phyloP scores from a whole-genome alignment of 2,797 vertebrate species.

The Spatula versicolor region DNA sequence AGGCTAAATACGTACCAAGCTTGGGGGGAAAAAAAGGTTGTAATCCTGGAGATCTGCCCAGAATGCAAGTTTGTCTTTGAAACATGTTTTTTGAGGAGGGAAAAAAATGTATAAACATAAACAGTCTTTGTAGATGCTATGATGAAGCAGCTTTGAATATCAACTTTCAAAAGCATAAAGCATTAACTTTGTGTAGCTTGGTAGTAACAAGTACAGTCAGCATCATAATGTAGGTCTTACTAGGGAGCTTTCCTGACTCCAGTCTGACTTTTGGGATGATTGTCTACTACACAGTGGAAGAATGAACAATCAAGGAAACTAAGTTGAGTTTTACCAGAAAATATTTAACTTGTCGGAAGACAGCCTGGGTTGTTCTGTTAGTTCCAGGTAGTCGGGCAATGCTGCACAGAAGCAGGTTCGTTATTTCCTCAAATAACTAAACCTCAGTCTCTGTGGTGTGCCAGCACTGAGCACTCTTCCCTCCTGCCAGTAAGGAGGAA shows the following conservation, averaged over 20 bases:
- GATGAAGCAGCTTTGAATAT: neutral
- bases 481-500: too few species aligned
- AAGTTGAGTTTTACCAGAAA: neutral
- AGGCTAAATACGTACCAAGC: neutral
- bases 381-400: neutral
- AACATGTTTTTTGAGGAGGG: neutral
- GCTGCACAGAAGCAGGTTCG: neutral
- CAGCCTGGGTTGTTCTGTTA: neutral
- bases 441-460: neutral
- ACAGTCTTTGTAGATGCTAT: neutral
- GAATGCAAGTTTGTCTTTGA: neutral
- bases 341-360: neutral
- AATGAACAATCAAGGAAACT: neutral
- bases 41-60: neutral
- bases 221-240: neutral
- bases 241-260: neutral
- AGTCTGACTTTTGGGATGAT: neutral
- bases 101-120: neutral
- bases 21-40: neutral
- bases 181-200: neutral
- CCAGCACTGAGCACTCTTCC: neutral
- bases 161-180: neutral
- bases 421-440: neutral
- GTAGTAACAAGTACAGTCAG: neutral
- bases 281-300: neutral